Evolutionary conservation across 2,888 invertebrate species (phyloP), one percentile per base, ranked within the genome.

Genomic region (Pseudolycoriella hygida): DNA sequence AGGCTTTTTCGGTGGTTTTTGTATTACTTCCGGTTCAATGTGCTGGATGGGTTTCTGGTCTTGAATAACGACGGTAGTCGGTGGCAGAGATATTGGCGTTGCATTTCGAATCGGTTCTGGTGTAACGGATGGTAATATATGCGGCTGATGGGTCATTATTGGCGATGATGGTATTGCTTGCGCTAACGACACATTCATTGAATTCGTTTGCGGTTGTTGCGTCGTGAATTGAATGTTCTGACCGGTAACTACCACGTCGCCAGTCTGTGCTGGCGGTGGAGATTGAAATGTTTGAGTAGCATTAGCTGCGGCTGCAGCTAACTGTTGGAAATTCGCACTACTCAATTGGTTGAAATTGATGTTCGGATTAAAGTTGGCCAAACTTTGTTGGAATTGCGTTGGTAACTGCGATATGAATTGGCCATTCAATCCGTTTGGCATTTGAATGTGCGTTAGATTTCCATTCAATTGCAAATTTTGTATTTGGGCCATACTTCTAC

Each of bases 381-480:
- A 49, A 34, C 58, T 62, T 49, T 65, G 66, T 45, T 64, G 64
- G 48, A 63, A 59, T 46, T 63, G 63, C n/a, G 61, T 56, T 4
- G 63, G 62, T 48, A 65, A 46, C 49, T 65, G 64, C 1, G 64
- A 64, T 31, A 66, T 57, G 43, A 60, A 55, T 47, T 51, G 53
- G 11, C 61, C 57, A 30, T 62, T 60, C 38, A 64, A 52, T 5
- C 65, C 66, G 48, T 64, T 66, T 49, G 64, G 64, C 64, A 66
- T 62, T 55, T 66, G 66, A 42, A 66, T 64, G 53, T 66, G 66
- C 17, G 64, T 56, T 44, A 64, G 57, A 44, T 62, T 60, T 42
- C 63, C 60, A 47, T 62, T 62, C 42, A 66, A 48, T 47, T 66
- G 65, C 5, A 65, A 54, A 48, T 64, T 64, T 53, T 65, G 65